Evolutionary conservation across 1,140 invertebrate species (phyloP).

Genomic region (Hetaerina americana): DNA sequence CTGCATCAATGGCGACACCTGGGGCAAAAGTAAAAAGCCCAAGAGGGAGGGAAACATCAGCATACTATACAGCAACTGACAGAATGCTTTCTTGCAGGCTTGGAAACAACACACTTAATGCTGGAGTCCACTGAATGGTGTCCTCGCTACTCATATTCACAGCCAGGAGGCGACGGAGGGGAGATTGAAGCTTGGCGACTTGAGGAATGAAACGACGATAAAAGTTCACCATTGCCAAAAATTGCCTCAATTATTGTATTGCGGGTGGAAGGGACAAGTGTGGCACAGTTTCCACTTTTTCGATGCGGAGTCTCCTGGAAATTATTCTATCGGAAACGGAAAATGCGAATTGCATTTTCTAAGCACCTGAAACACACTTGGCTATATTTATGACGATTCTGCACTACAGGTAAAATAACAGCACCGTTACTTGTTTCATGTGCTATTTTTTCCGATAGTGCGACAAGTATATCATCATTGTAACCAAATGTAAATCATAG

Average conservation of each 20-base stretch:
- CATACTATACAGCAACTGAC: background rate
- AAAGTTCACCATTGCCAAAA: constrained; percentile 25
- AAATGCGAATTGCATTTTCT: constrained; percentile 22
- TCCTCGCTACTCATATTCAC: constrained; percentile 16
- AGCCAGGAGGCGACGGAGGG: constrained; percentile 13
- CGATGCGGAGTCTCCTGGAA: too few relatives aligned
- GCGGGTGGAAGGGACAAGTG: constrained; percentile 17
- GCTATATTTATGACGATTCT: constrained; percentile 21
- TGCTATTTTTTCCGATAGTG: background rate
- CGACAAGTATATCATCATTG: background rate
- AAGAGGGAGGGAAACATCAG: background rate
- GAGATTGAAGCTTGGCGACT: constrained; percentile 19
- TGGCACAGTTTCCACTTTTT: constrained; percentile 19
- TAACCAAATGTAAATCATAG: background rate
- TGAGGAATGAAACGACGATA: constrained; percentile 21
- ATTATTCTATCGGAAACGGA: constrained; percentile 16
- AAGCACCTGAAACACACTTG: constrained; percentile 21
- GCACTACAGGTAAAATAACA: constrained; percentile 9
- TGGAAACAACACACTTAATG: constrained; percentile 16
- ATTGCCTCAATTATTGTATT: constrained; percentile 20
- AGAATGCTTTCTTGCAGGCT: constrained; percentile 17
- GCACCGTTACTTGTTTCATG: background rate
- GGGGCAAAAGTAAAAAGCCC: background rate
- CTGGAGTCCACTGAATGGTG: constrained; percentile 18
- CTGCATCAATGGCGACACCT: background rate